phyloP scores from a whole-genome alignment of 1,140 invertebrate species.

The Scaptomyza graminum region DNA sequence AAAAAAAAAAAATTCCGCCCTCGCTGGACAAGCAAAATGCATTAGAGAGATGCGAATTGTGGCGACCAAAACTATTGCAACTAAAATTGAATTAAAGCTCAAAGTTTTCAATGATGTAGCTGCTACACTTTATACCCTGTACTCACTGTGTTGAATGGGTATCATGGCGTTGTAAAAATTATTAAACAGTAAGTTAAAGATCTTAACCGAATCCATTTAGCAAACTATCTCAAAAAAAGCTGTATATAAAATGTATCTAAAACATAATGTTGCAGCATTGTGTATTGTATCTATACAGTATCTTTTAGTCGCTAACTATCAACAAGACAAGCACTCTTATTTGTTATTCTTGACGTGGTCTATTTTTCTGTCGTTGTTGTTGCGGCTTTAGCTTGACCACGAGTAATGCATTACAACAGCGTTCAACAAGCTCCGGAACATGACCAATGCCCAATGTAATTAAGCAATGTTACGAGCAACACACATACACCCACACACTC shows the following conservation, averaged over 20 bases:
- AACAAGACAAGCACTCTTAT: not conserved
- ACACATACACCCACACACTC: slow-evolving; percentile 18
- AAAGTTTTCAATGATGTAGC: slow-evolving; percentile 55
- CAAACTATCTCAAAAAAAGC: not conserved
- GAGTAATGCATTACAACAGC: slow-evolving; percentile 74
- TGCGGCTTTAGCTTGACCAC: slow-evolving; percentile 65
- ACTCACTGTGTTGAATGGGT: not conserved
- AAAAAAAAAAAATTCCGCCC: slow-evolving; percentile 11
- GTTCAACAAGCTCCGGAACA: slow-evolving; percentile 42
- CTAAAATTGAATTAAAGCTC: slow-evolving; percentile 75
- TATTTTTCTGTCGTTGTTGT: slow-evolving; percentile 1
- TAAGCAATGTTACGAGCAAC: slow-evolving; percentile 73
- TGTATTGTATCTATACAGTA: not conserved
- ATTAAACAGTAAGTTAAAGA: no score
- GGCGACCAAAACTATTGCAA: slow-evolving; percentile 65
- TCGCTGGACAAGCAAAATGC: slow-evolving; percentile 72
- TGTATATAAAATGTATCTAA: not conserved
- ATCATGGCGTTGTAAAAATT: not conserved
- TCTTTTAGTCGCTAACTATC: not conserved
- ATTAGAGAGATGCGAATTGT: slow-evolving; percentile 49
- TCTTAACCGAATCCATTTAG: no score
- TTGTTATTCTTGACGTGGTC: not conserved
- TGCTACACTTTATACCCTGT: not conserved
- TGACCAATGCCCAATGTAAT: slow-evolving; percentile 66
- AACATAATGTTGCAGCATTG: no score